Conservation (phyloP, 2,113 vertebrate genomes). For the Esox niger region DNA sequence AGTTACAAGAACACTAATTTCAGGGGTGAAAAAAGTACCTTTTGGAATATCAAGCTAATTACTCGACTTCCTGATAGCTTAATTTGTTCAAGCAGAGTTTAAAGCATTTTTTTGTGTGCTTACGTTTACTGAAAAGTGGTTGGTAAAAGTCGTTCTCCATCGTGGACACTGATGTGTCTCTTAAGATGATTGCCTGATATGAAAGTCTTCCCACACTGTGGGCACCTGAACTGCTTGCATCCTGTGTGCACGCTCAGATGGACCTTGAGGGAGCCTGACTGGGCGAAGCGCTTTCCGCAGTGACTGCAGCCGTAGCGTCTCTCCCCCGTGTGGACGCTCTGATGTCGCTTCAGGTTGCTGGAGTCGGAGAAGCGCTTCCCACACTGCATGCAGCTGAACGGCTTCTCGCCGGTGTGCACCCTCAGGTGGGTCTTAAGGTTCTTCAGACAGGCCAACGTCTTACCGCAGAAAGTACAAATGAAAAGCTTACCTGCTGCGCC, state of each 20-base stretch:
- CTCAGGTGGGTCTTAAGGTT: conserved; percentile 69
- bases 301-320: conserved; percentile 67
- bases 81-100: neutral
- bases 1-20: too few relatives aligned
- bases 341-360: conserved; percentile 70
- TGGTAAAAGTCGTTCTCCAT: conserved; percentile 15
- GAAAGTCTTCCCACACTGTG: conserved; percentile 60
- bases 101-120: too few relatives aligned
- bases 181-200: conserved; percentile 60
- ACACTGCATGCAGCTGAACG: conserved; percentile 62
- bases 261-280: conserved; percentile 65
- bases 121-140: conserved; percentile 7
- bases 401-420: conserved; percentile 70
- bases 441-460: conserved; percentile 64
- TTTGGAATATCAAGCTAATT: neutral
- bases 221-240: conserved; percentile 61
- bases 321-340: conserved; percentile 70
- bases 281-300: conserved; percentile 71
- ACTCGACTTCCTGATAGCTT: too few relatives aligned
- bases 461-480: conserved; percentile 58
- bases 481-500: conserved; percentile 34
- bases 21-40: neutral
- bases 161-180: conserved; percentile 50
- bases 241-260: conserved; percentile 67
- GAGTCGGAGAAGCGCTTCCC: conserved; percentile 69